A percentile compares a stretch with the other conserved stretches of the same genome.
Evolutionary conservation across 1,140 invertebrate genomes (phyloP).

Genomic region (Idris sp.): DNA sequence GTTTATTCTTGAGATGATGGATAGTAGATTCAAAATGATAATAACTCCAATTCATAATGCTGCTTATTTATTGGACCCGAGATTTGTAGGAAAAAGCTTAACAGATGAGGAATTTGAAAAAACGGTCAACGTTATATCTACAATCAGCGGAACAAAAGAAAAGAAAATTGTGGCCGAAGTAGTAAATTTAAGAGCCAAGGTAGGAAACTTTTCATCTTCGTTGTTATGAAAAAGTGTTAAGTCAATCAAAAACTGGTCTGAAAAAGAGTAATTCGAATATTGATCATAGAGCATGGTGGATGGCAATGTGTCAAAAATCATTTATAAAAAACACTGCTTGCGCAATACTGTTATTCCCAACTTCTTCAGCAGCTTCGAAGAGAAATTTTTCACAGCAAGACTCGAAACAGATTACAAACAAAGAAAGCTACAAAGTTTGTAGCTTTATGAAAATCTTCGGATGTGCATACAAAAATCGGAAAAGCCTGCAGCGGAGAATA

Average conservation of each 20-base stretch:
- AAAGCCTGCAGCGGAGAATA: too few relatives aligned
- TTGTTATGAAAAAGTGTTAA: slow-evolving; percentile 15
- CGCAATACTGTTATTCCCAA: slow-evolving; percentile 23
- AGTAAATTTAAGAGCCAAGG: slow-evolving; percentile 20
- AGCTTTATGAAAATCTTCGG: slow-evolving; percentile 21
- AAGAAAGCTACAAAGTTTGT: slow-evolving; percentile 14
- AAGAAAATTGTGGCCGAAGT: slow-evolving; percentile 12
- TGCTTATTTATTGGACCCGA: slow-evolving; percentile 15
- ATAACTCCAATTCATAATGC: slow-evolving; percentile 20
- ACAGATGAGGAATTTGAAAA: slow-evolving; percentile 8
- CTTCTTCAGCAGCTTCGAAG: slow-evolving; percentile 21
- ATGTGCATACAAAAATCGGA: slow-evolving; percentile 1
- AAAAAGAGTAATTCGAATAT: slow-evolving; percentile 4
- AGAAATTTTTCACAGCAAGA: slow-evolving; percentile 23
- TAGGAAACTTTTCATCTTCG: slow-evolving; percentile 3
- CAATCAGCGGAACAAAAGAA: neutral
- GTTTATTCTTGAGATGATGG: slow-evolving; percentile 9
- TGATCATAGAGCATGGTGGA: slow-evolving; percentile 21
- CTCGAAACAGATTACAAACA: slow-evolving; percentile 11
- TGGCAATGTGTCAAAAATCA: slow-evolving; percentile 13
- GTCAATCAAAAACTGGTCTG: slow-evolving; percentile 18
- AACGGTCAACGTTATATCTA: slow-evolving; percentile 13
- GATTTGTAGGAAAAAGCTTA: slow-evolving; percentile 15
- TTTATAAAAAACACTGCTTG: slow-evolving; percentile 21
- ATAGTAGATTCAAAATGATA: slow-evolving; percentile 2